These are phyloP conservation scores for Microctenopoma steveboyesi DNA, from an alignment of 2,797 vertebrate species.

Conservation along the genomic window DNA sequence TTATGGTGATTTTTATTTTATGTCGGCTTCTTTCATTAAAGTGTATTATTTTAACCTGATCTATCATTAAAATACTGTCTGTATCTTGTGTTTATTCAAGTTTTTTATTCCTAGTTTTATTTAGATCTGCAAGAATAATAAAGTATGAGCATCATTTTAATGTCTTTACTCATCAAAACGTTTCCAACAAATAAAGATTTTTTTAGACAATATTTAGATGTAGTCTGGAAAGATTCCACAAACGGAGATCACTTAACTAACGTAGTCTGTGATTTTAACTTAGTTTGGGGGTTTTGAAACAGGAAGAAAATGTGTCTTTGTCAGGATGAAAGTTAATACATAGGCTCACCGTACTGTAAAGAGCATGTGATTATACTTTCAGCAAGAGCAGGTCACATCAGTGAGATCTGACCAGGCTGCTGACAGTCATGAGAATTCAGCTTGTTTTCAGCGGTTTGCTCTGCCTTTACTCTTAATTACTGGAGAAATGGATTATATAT, in stretches of 20 bases:
- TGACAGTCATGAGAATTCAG: constrained; percentile 54
- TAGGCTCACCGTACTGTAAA: not conserved
- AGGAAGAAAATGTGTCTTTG: not conserved
- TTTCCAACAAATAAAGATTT: too few species aligned
- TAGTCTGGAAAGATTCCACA: too few species aligned
- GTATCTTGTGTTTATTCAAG: constrained; percentile 31
- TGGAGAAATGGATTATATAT: constrained; percentile 3
- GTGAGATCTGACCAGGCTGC: constrained; percentile 38
- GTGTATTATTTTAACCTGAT: constrained; percentile 79
- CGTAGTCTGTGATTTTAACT: too few species aligned
- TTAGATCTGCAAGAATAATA: not conserved
- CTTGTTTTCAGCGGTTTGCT: constrained; percentile 11
- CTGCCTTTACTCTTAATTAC: constrained; percentile 15
- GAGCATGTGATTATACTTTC: not conserved
- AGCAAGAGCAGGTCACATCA: constrained; percentile 53
- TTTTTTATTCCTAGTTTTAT: too few species aligned
- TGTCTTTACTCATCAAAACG: too few species aligned
- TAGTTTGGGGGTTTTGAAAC: too few species aligned
- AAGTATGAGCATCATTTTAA: not conserved
- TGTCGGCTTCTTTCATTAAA: constrained; percentile 81
- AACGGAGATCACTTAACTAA: too few species aligned
- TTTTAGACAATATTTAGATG: too few species aligned
- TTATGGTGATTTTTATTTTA: constrained; percentile 74
- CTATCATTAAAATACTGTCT: constrained; percentile 79
- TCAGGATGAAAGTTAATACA: not conserved